Conservation (phyloP, 2,888 invertebrate genomes). For the Apocheima hispidaria region DNA sequence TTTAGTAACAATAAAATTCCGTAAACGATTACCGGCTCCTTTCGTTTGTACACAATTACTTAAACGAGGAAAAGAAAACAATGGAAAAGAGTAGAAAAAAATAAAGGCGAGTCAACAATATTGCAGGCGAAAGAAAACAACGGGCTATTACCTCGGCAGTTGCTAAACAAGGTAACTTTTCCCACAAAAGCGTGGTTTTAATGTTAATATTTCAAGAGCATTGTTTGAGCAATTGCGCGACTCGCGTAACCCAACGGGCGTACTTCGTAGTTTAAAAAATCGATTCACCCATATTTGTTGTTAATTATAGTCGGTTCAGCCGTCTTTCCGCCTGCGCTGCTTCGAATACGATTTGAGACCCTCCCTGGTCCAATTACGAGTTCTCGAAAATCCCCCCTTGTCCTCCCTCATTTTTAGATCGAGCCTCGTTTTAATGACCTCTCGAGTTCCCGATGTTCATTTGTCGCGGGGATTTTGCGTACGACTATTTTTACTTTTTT, state of each 20-base stretch:
- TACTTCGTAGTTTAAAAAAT: slow-evolving; percentile 66
- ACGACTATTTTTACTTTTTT: slow-evolving; percentile 76
- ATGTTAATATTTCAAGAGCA: slow-evolving; percentile 78
- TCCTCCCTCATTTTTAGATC: slow-evolving; percentile 82
- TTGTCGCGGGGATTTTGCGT: slow-evolving; percentile 82
- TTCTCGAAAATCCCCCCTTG: slow-evolving; percentile 77
- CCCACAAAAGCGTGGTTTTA: slow-evolving; percentile 77
- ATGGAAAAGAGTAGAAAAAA: slow-evolving; percentile 57
- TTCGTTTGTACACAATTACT: slow-evolving; percentile 77
- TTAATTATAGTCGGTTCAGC: slow-evolving; percentile 84
- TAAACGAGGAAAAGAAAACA: slow-evolving; percentile 71
- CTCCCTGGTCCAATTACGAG: slow-evolving; percentile 85
- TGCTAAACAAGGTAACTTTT: slow-evolving; percentile 79
- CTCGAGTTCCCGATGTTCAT: slow-evolving; percentile 84
- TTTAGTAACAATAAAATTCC: slow-evolving; percentile 69
- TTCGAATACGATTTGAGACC: slow-evolving; percentile 84
- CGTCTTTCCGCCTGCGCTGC: slow-evolving; percentile 83
- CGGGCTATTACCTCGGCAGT: slow-evolving; percentile 69
- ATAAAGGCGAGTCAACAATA: slow-evolving; percentile 58
- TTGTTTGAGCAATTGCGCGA: slow-evolving; percentile 79
- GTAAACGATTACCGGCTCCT: slow-evolving; percentile 66
- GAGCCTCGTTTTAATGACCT: slow-evolving; percentile 85
- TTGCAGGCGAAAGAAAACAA: slow-evolving; percentile 42
- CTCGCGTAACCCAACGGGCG: slow-evolving; percentile 73
- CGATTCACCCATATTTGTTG: slow-evolving; percentile 86